These are phyloP conservation scores for Trachops cirrhosus DNA, from an alignment of 2,797 vertebrate genomes.

Conservation along the genomic window DNA sequence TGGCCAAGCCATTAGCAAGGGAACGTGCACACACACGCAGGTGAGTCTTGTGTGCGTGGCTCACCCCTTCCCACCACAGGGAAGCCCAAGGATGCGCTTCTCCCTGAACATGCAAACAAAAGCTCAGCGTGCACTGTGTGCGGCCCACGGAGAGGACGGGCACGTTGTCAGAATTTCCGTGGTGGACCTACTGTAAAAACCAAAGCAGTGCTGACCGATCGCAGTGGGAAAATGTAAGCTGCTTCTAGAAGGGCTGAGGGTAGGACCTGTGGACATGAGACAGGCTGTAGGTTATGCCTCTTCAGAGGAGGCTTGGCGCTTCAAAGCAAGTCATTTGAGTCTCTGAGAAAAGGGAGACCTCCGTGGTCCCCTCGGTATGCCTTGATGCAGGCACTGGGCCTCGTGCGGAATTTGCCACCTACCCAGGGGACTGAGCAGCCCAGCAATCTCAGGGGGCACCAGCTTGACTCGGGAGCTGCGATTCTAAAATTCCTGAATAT, in stretches of 20 bases:
- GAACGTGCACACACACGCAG: neutral
- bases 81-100: neutral
- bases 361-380: neutral
- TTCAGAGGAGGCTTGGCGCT: neutral
- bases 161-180: neutral
- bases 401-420: neutral
- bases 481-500: neutral
- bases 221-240: neutral
- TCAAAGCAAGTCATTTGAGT: neutral
- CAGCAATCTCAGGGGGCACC: neutral
- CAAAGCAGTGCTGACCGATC: neutral
- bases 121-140: too few relatives aligned
- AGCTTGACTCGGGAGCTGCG: neutral
- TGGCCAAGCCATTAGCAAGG: neutral
- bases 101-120: neutral
- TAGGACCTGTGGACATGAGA: neutral
- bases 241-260: neutral
- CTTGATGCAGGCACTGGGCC: neutral
- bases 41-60: neutral
- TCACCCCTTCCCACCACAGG: fast-evolving
- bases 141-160: neutral
- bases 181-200: neutral
- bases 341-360: neutral
- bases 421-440: neutral
- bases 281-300: neutral